These are phyloP conservation scores for Reticulitermes speratus DNA, from an alignment of 1,140 invertebrate genomes.

Conservation along the genomic window DNA sequence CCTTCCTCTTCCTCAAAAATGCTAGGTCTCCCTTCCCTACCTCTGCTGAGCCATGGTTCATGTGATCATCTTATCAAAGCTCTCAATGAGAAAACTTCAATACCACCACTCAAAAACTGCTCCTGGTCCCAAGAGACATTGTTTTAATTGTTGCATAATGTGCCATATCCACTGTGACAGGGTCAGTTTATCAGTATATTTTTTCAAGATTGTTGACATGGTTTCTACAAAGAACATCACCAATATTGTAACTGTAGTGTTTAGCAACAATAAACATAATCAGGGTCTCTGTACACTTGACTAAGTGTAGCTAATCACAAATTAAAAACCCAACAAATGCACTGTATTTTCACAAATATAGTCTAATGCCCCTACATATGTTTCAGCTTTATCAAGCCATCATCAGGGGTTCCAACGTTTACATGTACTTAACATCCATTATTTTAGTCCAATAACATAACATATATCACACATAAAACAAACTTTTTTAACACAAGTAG, in stretches of 20 bases:
- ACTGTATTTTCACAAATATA: too few species aligned
- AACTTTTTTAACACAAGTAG: too few species aligned
- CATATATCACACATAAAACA: too few species aligned
- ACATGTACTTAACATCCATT: too few species aligned
- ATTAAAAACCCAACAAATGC: too few species aligned
- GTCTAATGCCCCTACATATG: too few species aligned
- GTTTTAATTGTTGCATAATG: constrained; percentile 35
- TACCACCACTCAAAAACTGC: constrained; percentile 36
- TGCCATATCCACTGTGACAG: background rate
- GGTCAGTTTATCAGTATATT: background rate
- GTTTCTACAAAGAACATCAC: background rate
- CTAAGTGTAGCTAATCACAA: too few species aligned
- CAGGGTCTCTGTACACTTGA: background rate
- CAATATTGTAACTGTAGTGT: background rate
- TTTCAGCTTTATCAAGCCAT: too few species aligned
- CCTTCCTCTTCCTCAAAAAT: constrained; percentile 22
- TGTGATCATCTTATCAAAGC: constrained; percentile 35
- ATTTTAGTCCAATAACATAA: too few species aligned
- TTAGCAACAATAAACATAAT: background rate
- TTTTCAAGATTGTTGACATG: background rate
- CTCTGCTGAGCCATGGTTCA: constrained; percentile 34
- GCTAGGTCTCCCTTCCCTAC: constrained; percentile 33
- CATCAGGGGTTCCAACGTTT: too few species aligned
- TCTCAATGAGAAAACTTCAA: constrained; percentile 28
- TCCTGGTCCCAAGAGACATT: constrained; percentile 41